Evolutionary conservation across 2,888 invertebrate genomes (phyloP).

Genomic region (Morpho helenor): DNA sequence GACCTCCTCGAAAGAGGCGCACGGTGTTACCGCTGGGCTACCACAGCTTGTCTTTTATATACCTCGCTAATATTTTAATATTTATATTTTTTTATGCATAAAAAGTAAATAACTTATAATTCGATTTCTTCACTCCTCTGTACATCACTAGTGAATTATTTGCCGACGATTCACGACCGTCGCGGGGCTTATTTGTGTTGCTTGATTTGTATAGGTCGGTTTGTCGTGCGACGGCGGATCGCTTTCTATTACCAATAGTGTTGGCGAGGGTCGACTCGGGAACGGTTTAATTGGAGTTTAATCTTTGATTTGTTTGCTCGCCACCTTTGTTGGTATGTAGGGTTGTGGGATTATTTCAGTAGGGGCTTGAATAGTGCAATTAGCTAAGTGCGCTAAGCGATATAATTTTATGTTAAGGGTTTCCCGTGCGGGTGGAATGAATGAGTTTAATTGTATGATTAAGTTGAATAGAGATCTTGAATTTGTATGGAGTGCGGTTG

Average conservation of each 20-base stretch:
- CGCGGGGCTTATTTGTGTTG: conserved; percentile 45
- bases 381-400: conserved; percentile 2
- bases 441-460: no score
- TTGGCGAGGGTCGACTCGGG: conserved; percentile 20
- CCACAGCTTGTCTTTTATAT: no score
- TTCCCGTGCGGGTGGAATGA: no score
- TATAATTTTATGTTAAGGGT: neutral
- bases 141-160: conserved; percentile 26
- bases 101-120: no score
- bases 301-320: conserved; percentile 35
- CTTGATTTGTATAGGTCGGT: conserved; percentile 44
- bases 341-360: neutral
- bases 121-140: no score
- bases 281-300: conserved; percentile 34
- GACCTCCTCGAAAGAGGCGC: no score
- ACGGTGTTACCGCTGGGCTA: no score
- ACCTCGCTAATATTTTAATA: no score
- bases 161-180: conserved; percentile 26
- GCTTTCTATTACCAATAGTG: conserved; percentile 44
- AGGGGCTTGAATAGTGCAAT: conserved; percentile 1
- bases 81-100: no score
- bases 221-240: conserved; percentile 35
- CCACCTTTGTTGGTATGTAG: conserved; percentile 13
- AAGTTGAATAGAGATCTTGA: no score
- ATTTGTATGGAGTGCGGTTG: neutral